These are phyloP conservation scores for Heliopora coerulea DNA, from an alignment of 92 coral and sea anemone species.

Conservation along the genomic window DNA sequence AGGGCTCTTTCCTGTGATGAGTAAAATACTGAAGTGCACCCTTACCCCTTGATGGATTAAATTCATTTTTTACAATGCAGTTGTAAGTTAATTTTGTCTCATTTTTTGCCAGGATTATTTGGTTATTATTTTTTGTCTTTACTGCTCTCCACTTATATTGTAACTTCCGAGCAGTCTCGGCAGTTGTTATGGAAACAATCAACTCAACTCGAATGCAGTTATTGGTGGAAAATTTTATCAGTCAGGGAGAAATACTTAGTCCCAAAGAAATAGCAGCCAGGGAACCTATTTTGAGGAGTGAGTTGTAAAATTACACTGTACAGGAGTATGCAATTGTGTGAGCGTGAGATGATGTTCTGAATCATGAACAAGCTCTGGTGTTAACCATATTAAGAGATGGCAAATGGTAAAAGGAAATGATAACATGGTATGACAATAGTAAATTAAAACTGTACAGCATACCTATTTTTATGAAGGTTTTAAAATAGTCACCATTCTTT, in stretches of 20 bases:
- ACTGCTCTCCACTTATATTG: slow-evolving; percentile 85
- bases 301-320: slow-evolving; percentile 6
- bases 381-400: no score
- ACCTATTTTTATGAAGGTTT: no score
- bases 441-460: no score
- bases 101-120: slow-evolving; percentile 65
- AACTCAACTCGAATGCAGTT: slow-evolving; percentile 78
- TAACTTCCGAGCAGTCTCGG: slow-evolving; percentile 91
- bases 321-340: neutral
- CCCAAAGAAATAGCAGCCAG: slow-evolving; percentile 72
- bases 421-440: no score
- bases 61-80: no score
- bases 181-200: slow-evolving; percentile 94
- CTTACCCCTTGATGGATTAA: no score
- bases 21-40: no score
- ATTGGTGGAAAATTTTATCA: slow-evolving; percentile 66
- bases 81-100: neutral
- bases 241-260: slow-evolving; percentile 60
- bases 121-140: slow-evolving; percentile 90
- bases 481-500: no score
- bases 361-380: no score
- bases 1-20: no score
- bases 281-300: slow-evolving; percentile 91
- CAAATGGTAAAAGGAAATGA: no score
- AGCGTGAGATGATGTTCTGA: no score